Conservation (phyloP, 2,888 invertebrate genomes). For the Cosmia pyralina region DNA sequence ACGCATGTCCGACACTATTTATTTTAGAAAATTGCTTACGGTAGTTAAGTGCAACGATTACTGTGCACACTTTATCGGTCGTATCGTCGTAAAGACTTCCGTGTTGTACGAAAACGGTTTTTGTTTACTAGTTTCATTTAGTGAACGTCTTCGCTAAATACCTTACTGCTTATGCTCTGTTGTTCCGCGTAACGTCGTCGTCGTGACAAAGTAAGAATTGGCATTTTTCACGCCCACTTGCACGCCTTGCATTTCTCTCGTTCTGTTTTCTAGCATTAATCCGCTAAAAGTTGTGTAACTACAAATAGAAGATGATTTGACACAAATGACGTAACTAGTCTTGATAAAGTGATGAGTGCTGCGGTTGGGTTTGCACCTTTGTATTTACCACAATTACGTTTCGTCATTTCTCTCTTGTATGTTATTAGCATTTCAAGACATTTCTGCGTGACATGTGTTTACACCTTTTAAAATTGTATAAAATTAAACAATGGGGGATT, state of each 20-base stretch:
- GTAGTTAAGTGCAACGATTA: conserved; percentile 37
- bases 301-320: conserved; percentile 65
- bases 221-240: conserved; percentile 80
- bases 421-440: conserved; percentile 10
- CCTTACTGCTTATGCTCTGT: conserved; percentile 20
- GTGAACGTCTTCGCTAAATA: conserved; percentile 13
- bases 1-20: conserved; percentile 40
- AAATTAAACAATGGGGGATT: conserved; percentile 18
- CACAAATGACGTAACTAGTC: conserved; percentile 53
- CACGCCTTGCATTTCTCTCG: conserved; percentile 75
- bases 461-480: conserved; percentile 20
- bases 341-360: conserved; percentile 42
- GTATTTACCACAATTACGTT: conserved; percentile 36
- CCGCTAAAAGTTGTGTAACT: conserved; percentile 76
- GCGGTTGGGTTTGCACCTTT: conserved; percentile 36
- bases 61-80: conserved; percentile 27
- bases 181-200: conserved; percentile 66
- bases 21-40: conserved; percentile 50
- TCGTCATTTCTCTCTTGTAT: conserved; percentile 22
- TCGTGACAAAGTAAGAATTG: conserved; percentile 76
- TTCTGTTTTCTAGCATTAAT: conserved; percentile 79
- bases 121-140: conserved; percentile 33
- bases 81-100: conserved; percentile 37
- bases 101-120: conserved; percentile 32
- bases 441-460: conserved; percentile 14